Evolutionary conservation across 2,888 invertebrate species (phyloP).

Genomic region (Agonopterix arenella): DNA sequence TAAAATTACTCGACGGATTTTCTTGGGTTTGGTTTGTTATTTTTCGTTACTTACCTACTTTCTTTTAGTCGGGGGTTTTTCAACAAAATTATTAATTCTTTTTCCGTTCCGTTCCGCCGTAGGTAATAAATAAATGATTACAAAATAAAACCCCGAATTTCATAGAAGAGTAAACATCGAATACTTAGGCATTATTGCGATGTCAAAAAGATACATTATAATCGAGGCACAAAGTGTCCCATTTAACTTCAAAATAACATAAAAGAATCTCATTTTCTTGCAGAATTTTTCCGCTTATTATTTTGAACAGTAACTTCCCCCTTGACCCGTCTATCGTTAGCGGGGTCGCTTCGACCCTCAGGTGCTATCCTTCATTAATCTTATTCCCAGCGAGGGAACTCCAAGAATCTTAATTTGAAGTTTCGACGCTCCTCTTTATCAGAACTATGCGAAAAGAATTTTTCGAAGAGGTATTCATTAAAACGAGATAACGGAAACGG

Average conservation of each 20-base stretch:
- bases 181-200: too few species aligned
- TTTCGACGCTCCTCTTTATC: conserved; percentile 71
- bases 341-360: conserved; percentile 42
- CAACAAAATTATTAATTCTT: too few species aligned
- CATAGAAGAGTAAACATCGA: too few species aligned
- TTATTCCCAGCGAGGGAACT: conserved; percentile 65
- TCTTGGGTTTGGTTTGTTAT: too few species aligned
- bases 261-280: conserved; percentile 6
- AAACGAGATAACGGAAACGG: conserved; percentile 45
- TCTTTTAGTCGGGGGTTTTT: too few species aligned
- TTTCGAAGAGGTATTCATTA: conserved; percentile 60
- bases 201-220: too few species aligned
- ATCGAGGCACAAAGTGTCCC: too few species aligned
- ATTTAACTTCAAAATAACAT: neutral
- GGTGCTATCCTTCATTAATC: conserved; percentile 73
- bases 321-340: conserved; percentile 53
- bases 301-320: conserved; percentile 53
- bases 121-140: too few species aligned
- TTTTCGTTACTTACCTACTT: too few species aligned
- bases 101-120: too few species aligned
- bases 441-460: conserved; percentile 74
- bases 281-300: conserved; percentile 45
- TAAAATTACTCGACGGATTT: too few species aligned
- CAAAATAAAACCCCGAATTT: too few species aligned
- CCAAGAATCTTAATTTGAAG: conserved; percentile 76